A percentile compares a stretch with the other conserved stretches of the same genome.
These are phyloP conservation scores for Cancer borealis DNA, from an alignment of 2,888 invertebrate genomes.

Conservation along the genomic window DNA sequence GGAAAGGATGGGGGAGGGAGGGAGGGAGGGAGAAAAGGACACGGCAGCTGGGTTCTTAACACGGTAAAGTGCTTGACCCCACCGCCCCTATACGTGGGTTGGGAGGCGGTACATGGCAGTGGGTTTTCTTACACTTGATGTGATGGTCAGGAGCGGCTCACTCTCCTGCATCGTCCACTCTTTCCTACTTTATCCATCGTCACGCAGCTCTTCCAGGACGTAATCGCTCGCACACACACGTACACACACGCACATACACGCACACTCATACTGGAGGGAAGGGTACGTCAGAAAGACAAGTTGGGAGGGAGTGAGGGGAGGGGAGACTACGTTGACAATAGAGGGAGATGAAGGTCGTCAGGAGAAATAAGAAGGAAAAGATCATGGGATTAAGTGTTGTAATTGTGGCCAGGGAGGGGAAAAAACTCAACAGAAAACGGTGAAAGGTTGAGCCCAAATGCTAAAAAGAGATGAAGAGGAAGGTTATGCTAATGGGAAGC, in stretches of 20 bases:
- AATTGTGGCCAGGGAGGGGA: background rate
- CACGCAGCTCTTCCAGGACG: background rate
- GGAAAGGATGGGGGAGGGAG: background rate
- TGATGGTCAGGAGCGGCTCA: background rate
- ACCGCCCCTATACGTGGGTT: background rate
- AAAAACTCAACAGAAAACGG: background rate
- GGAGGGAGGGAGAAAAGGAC: background rate
- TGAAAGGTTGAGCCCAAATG: background rate
- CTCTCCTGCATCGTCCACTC: background rate
- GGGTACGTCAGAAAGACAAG: background rate
- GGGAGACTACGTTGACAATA: background rate
- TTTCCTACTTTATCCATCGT: background rate
- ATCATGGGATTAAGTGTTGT: background rate
- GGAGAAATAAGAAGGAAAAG: background rate
- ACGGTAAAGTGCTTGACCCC: background rate
- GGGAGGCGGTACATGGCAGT: background rate
- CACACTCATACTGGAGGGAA: background rate
- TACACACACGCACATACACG: background rate
- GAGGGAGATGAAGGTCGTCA: background rate
- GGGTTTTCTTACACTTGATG: slow-evolving; percentile 16
- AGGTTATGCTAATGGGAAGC: slow-evolving; percentile 2
- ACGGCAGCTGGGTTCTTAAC: background rate
- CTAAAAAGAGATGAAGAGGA: background rate
- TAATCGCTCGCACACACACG: background rate
- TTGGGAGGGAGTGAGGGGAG: background rate